Conservation (phyloP, 92 coral and sea anemone species). For the Phymanthus crucifer region DNA sequence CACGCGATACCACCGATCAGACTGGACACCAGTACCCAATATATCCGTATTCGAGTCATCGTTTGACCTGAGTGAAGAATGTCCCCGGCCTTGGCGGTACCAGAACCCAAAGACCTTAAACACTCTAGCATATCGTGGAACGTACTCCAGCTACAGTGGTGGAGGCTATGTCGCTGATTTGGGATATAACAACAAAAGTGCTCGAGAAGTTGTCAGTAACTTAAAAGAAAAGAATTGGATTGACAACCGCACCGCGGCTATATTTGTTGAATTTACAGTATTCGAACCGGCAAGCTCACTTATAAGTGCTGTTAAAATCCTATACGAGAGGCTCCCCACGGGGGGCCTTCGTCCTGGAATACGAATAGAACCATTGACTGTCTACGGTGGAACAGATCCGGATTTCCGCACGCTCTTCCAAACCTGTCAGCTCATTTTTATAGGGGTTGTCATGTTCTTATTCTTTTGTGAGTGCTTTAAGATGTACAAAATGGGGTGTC, state of each 20-base stretch:
- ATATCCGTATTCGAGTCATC: conserved; percentile 1
- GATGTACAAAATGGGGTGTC: conserved; percentile 48
- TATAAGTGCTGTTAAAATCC: conserved; percentile 56
- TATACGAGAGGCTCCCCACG: conserved; percentile 67
- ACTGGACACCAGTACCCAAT: conserved; percentile 57
- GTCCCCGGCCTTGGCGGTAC: conserved; percentile 79
- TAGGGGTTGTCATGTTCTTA: conserved; percentile 46
- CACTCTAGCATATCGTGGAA: conserved; percentile 40
- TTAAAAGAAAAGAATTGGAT: conserved; percentile 66
- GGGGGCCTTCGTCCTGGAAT: conserved; percentile 59
- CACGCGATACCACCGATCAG: conserved; percentile 48
- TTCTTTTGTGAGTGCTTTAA: conserved; percentile 58
- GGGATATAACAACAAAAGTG: conserved; percentile 67
- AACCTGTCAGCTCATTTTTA: conserved; percentile 51
- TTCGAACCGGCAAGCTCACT: conserved; percentile 73
- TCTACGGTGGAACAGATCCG: conserved; percentile 58
- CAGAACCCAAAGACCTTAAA: conserved; percentile 41
- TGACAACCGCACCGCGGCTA: conserved; percentile 75
- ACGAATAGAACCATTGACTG: conserved; percentile 49
- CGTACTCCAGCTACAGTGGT: conserved; percentile 47
- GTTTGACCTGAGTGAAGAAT: conserved; percentile 32
- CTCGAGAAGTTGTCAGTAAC: conserved; percentile 38
- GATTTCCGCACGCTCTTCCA: conserved; percentile 47
- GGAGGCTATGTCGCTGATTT: conserved; percentile 88
- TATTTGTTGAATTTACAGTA: conserved; percentile 75